Evolutionary conservation across 2,888 invertebrate genomes (phyloP), one percentile per base, ranked within the genome.

Genomic region (Sylvicola fuscatus): DNA sequence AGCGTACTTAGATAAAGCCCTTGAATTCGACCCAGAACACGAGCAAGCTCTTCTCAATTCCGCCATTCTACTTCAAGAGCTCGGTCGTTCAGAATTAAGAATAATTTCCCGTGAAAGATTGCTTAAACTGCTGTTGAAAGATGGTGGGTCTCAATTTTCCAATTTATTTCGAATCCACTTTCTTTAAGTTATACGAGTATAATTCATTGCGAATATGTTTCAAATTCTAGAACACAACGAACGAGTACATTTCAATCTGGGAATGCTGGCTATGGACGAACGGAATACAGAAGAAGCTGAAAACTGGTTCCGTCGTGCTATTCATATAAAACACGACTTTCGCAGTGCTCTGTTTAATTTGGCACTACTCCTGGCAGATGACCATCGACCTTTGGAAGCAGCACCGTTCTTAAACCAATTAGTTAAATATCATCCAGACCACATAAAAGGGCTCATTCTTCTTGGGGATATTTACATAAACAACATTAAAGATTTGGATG

Each of bases 221-320:
- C 16, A 16, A n/a, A 28, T 13, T 33, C 14, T 52, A 71, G 66
- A 75, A 1, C 74, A 73, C 39, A 92, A 93, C 54, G 89, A 92
- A 53, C 70, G 90, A 40, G 81, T 92, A 4, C 86, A 84, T 58
- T 95, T 95, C 59, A 92, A 93, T 64, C 65, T 92, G 37, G 93
- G 90, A 43, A 93, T 95, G 93, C 62, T 95, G 32, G 82, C 90
- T 30, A 93, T 92, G 90, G 93, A 95, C 55, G 87, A 89, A 49
- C 74, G 80, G 31, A 82, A 90, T 51, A 82, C 78, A 30, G 74
- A 73, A 27, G 79, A 80, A 47, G 92, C 93, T 0, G 90, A 92
- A 55, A 71, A 78, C 37, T 89, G 86, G 78, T 92, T 92, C 58
- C 71, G 84, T 36, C 74, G 80, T 38, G 89, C 92, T 1, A 80